phyloP scores from a whole-genome alignment of 2,888 invertebrate genomes.

The Melinopterus prodromus region DNA sequence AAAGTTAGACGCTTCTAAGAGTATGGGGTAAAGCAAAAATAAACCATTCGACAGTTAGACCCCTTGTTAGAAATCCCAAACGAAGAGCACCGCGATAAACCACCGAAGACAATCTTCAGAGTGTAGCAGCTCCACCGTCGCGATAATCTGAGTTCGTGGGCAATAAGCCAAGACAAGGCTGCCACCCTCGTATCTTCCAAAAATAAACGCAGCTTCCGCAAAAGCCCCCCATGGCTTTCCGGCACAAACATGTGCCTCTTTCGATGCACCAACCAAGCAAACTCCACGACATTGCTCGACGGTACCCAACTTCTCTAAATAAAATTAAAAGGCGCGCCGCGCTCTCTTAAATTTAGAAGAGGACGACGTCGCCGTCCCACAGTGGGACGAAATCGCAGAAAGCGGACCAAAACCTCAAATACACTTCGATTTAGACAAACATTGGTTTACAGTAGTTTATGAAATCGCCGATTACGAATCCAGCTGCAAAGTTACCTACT shows the following conservation, averaged over 20 bases:
- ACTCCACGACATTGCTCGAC: background rate
- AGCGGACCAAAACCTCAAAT: no score
- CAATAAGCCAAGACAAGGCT: background rate
- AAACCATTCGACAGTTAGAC: background rate
- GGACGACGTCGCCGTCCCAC: no score
- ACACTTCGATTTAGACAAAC: no score
- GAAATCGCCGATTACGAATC: no score
- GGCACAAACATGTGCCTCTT: conserved; percentile 4
- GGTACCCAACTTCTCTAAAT: background rate
- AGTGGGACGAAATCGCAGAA: no score
- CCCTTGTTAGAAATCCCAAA: background rate
- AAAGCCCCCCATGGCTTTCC: conserved; percentile 33
- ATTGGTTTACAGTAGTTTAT: no score
- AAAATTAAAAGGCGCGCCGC: background rate
- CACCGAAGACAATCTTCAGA: background rate
- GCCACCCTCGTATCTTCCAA: conserved; percentile 25
- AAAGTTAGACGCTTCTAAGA: background rate
- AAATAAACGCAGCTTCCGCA: conserved; percentile 31
- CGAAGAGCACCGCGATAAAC: background rate
- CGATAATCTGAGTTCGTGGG: background rate
- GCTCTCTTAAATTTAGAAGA: background rate
- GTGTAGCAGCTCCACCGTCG: background rate
- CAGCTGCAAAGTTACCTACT: no score
- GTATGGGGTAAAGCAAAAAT: background rate
- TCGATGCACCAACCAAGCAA: background rate